Evolutionary conservation across 1,140 invertebrate species (phyloP).

Genomic region (Hylyphantes graminicola): DNA sequence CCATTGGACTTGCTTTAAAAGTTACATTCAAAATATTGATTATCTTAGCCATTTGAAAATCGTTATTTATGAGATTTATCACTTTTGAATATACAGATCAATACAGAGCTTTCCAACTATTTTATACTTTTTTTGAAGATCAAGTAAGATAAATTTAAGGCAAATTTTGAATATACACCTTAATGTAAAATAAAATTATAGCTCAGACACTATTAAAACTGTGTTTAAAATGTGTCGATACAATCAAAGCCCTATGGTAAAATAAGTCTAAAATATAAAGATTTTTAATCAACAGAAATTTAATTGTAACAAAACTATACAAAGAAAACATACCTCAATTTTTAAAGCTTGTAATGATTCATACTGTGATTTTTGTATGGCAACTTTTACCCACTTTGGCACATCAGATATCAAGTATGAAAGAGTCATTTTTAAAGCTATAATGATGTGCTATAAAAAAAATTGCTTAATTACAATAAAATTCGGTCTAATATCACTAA

Average conservation of each 20-base stretch:
- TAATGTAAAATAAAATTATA: background rate
- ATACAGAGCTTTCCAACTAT: no score
- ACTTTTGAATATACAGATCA: no score
- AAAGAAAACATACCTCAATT: constrained; percentile 43
- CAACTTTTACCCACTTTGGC: constrained; percentile 77
- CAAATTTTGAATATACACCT: background rate
- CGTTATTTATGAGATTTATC: no score
- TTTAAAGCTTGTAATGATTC: constrained; percentile 48
- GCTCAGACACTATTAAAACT: background rate
- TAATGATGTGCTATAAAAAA: constrained; percentile 85
- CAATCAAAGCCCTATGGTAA: background rate
- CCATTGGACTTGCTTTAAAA: no score
- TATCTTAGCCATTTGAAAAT: no score
- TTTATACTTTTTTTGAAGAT: background rate
- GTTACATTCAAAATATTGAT: no score
- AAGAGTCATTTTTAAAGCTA: constrained; percentile 90
- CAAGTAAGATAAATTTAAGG: background rate
- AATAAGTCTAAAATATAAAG: background rate
- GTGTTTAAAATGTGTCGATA: background rate
- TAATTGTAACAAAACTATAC: background rate
- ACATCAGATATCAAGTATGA: constrained; percentile 95
- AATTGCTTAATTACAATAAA: constrained; percentile 38
- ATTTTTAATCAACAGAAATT: background rate
- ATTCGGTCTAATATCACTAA: no score
- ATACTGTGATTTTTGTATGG: constrained; percentile 54